These are phyloP conservation scores for Scytalopus superciliaris DNA, from an alignment of 2,113 vertebrate species.

Conservation along the genomic window DNA sequence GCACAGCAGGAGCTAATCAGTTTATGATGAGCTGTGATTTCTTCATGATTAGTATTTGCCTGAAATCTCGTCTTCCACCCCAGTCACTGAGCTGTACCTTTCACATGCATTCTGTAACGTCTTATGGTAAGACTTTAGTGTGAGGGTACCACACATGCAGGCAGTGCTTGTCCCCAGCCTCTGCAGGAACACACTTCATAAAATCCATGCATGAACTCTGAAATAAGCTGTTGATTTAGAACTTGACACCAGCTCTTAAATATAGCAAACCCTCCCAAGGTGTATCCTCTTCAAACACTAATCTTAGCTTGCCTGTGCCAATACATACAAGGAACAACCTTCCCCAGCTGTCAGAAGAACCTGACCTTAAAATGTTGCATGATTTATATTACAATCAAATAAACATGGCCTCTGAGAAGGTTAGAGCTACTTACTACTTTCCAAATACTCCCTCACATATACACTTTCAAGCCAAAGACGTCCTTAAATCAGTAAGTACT, in stretches of 20 bases:
- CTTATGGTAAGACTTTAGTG: not conserved
- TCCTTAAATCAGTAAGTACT: slow-evolving; percentile 34
- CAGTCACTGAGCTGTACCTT: not conserved
- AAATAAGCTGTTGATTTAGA: slow-evolving; percentile 10
- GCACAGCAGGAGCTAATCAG: not conserved
- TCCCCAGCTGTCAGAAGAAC: not conserved
- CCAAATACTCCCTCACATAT: not conserved
- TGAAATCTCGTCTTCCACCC: not conserved
- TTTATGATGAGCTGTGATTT: not conserved
- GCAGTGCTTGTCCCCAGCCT: accelerated
- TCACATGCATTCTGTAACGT: not conserved
- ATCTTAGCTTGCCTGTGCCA: not conserved
- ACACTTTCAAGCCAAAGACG: not conserved
- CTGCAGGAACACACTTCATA: not conserved
- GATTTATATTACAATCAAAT: slow-evolving; percentile 30
- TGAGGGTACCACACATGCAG: accelerated
- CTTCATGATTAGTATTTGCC: not conserved
- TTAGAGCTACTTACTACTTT: slow-evolving; percentile 7
- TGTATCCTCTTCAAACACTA: slow-evolving; percentile 9
- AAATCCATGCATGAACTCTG: accelerated
- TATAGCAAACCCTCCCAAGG: not conserved
- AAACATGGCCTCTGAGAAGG: slow-evolving; percentile 12
- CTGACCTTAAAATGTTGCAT: slow-evolving; percentile 2
- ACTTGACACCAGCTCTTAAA: not conserved
- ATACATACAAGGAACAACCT: not conserved